A percentile compares a stretch with the other conserved stretches of the same genome.
Conservation (phyloP, 2,113 vertebrate genomes). For the Dasypus novemcinctus region DNA sequence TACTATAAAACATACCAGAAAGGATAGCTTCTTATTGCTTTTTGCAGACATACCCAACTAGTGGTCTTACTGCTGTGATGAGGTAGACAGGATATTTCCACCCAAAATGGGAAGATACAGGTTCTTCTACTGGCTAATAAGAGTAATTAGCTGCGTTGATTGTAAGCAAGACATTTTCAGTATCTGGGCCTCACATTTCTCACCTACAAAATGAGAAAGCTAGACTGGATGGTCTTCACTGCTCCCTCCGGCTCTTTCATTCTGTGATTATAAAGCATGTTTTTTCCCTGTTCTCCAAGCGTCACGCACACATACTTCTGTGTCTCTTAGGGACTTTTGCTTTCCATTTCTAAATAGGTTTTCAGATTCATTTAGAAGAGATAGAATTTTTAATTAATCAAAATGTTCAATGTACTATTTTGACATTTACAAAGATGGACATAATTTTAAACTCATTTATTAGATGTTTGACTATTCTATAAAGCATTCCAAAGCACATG, state of each 20-base stretch:
- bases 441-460: slow-evolving; percentile 50
- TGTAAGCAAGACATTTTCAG: not conserved
- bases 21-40: not conserved
- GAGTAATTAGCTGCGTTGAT: not conserved
- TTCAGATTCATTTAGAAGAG: slow-evolving; percentile 56
- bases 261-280: not conserved
- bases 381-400: slow-evolving; percentile 57
- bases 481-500: slow-evolving; percentile 28
- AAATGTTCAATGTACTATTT: slow-evolving; percentile 55
- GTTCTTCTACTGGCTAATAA: not conserved
- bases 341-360: slow-evolving; percentile 10
- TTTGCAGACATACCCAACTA: not conserved
- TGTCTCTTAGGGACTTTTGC: not conserved
- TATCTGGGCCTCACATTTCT: not conserved
- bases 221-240: not conserved
- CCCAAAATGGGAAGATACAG: not conserved
- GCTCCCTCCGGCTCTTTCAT: not conserved
- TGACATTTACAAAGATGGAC: slow-evolving; percentile 64
- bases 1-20: not conserved
- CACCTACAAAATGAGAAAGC: not conserved
- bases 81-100: not conserved
- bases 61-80: not conserved
- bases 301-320: not conserved
- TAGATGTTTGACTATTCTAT: slow-evolving; percentile 46
- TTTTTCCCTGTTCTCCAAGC: not conserved